Evolutionary conservation across 2,113 vertebrate species (phyloP).

Genomic region (Glaucidium brasilianum): DNA sequence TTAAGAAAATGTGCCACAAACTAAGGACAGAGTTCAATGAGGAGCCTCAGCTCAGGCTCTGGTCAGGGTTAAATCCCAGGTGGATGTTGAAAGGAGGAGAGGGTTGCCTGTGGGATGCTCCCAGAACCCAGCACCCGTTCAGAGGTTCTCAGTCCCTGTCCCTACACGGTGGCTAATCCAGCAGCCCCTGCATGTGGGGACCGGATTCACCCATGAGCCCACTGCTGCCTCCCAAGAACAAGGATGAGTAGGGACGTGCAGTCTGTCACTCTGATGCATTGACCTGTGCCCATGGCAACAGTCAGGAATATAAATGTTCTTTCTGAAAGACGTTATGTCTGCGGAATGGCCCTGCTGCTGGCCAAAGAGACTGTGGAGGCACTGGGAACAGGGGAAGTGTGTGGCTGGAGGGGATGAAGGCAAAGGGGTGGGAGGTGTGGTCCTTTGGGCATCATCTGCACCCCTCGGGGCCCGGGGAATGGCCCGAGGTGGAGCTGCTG

Average conservation of each 20-base stretch:
- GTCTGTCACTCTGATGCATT: neutral
- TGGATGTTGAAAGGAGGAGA: neutral
- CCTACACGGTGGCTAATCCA: neutral
- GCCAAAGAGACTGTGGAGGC: neutral
- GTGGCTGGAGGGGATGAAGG: neutral
- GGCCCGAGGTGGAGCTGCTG: neutral
- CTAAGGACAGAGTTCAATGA: neutral
- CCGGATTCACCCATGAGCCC: neutral
- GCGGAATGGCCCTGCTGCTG: neutral
- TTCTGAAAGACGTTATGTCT: neutral
- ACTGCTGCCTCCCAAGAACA: neutral
- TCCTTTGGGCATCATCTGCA: neutral
- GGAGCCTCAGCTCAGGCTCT: neutral
- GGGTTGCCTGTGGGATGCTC: neutral
- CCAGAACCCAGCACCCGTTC: neutral
- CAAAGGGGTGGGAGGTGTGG: neutral
- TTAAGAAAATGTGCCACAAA: neutral
- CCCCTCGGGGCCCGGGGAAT: rapidly evolving
- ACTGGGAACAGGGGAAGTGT: neutral
- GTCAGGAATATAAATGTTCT: neutral
- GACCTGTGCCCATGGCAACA: neutral
- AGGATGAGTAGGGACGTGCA: neutral
- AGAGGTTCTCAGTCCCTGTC: neutral
- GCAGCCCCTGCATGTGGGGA: neutral
- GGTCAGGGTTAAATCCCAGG: neutral